Conservation (phyloP, 2,113 vertebrate genomes). For the Bos indicus region DNA sequence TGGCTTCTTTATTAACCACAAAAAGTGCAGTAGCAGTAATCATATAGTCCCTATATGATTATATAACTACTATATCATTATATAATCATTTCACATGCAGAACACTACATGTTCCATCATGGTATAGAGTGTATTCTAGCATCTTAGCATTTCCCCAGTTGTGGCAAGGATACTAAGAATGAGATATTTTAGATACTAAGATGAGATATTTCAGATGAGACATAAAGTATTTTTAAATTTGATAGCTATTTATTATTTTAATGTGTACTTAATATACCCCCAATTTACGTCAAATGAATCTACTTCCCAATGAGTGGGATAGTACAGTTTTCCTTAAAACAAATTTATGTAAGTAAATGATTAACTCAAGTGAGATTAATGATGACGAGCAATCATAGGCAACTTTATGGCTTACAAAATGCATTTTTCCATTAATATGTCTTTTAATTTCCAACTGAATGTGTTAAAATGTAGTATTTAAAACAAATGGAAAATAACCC, state of each 20-base stretch:
- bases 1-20: background rate
- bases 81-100: background rate
- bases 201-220: background rate
- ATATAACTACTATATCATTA: background rate
- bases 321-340: background rate
- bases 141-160: background rate
- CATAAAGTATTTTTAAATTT: background rate
- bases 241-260: background rate
- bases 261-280: background rate
- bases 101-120: background rate
- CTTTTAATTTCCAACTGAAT: background rate
- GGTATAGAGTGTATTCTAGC: background rate
- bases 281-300: background rate
- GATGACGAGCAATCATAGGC: background rate
- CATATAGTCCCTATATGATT: background rate
- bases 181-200: background rate
- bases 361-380: background rate
- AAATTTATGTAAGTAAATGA: background rate
- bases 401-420: background rate
- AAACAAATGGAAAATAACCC: background rate
- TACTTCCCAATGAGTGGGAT: background rate
- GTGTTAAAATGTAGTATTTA: background rate
- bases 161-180: background rate
- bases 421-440: background rate
- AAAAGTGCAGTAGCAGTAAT: background rate